Conservation (phyloP, 2,888 invertebrate genomes). For the Ennomos quercinarius region DNA sequence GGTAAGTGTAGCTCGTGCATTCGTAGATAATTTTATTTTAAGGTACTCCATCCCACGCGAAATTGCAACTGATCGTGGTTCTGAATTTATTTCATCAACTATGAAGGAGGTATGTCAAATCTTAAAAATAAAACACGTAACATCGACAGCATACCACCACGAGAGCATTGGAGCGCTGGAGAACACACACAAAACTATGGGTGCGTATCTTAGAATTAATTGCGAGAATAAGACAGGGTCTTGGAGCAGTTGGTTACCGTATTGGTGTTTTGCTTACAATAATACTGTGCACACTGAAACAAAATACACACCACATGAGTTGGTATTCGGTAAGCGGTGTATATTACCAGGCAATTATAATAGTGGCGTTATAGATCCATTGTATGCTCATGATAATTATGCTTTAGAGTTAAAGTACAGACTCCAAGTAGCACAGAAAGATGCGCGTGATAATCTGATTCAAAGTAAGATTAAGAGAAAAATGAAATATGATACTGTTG, state of each 20-base stretch:
- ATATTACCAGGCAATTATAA: constrained; percentile 3
- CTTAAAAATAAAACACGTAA: not conserved
- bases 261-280: constrained; percentile 8
- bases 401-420: no score
- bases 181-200: not conserved
- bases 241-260: constrained; percentile 10
- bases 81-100: not conserved
- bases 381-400: constrained; percentile 3
- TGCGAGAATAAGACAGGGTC: not conserved
- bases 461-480: no score
- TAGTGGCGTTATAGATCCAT: not conserved
- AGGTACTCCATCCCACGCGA: no score
- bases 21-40: no score
- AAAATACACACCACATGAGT: constrained; percentile 5
- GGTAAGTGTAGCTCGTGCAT: no score
- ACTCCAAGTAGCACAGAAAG: no score
- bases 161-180: not conserved
- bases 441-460: no score
- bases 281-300: constrained; percentile 6
- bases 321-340: constrained; percentile 9
- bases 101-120: not conserved
- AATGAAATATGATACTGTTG: no score
- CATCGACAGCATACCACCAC: constrained; percentile 1
- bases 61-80: not conserved
- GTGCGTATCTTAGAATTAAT: not conserved